Conservation (phyloP, 2,797 vertebrate species). For the Diglossa cyanea region DNA sequence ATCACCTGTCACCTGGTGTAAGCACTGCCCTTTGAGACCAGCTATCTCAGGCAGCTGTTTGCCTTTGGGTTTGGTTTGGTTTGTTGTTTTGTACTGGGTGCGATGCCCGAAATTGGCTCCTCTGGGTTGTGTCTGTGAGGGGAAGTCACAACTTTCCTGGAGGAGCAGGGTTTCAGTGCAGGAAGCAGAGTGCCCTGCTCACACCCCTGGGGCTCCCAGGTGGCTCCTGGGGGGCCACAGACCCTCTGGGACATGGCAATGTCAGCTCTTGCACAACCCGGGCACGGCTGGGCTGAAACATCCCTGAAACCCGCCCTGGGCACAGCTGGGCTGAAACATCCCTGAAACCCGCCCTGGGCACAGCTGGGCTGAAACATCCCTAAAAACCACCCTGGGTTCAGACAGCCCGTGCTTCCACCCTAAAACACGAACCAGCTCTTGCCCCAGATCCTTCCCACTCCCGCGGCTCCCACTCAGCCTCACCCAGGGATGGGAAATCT, state of each 20-base stretch:
- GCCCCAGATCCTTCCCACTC: not conserved
- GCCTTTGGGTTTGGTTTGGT: not conserved
- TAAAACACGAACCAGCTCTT: not conserved
- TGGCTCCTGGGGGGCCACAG: accelerated
- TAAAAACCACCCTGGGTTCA: not conserved
- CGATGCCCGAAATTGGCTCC: not conserved
- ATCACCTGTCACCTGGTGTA: not conserved
- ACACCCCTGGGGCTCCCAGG: not conserved
- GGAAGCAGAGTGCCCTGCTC: not conserved
- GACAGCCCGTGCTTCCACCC: accelerated
- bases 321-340: not conserved
- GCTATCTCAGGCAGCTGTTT: not conserved
- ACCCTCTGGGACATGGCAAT: accelerated
- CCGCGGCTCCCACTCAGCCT: not conserved
- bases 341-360: not conserved
- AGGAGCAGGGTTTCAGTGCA: not conserved
- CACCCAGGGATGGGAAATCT: not conserved
- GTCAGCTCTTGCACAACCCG: accelerated
- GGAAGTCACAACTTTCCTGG: not conserved
- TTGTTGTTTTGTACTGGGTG: not conserved
- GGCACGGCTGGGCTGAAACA: no score
- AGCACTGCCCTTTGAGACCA: not conserved
- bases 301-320: no score
- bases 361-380: no score
- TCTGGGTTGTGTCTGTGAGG: not conserved